Percentiles rank a stretch among this genome's conserved stretches.
phyloP scores from a whole-genome alignment of 2,888 invertebrate genomes.

The Chloroclysta siterata region DNA sequence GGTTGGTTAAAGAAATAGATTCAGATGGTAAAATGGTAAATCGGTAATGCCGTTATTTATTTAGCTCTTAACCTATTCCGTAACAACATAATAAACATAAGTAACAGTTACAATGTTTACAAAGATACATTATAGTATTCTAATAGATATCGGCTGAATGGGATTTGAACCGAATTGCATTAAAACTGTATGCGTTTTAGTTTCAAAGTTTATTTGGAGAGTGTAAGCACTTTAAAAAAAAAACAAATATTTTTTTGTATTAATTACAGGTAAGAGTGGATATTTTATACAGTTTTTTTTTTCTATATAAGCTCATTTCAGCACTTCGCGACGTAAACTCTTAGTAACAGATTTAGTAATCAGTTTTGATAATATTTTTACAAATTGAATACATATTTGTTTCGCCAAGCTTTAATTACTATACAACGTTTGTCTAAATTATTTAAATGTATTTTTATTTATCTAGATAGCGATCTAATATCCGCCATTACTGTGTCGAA shows the following conservation, averaged over 20 bases:
- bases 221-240: too few relatives aligned
- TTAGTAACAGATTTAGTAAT: too few relatives aligned
- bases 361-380: not conserved
- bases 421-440: not conserved
- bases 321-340: too few relatives aligned
- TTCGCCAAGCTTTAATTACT: not conserved
- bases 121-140: not conserved
- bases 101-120: slow-evolving; percentile 5
- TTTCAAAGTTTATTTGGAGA: too few relatives aligned
- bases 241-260: not conserved
- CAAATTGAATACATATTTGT: not conserved
- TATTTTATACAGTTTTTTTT: not conserved
- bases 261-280: not conserved
- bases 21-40: too few relatives aligned
- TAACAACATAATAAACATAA: slow-evolving; percentile 17
- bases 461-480: slow-evolving; percentile 35
- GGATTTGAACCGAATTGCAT: not conserved
- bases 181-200: too few relatives aligned
- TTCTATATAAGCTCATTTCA: too few relatives aligned
- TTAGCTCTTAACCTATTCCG: slow-evolving; percentile 16
- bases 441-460: not conserved
- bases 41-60: slow-evolving; percentile 6
- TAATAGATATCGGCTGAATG: not conserved
- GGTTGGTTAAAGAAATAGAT: not conserved
- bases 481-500: slow-evolving; percentile 54